Evolutionary conservation across 2,113 vertebrate species (phyloP).

Genomic region (Upupa epops): DNA sequence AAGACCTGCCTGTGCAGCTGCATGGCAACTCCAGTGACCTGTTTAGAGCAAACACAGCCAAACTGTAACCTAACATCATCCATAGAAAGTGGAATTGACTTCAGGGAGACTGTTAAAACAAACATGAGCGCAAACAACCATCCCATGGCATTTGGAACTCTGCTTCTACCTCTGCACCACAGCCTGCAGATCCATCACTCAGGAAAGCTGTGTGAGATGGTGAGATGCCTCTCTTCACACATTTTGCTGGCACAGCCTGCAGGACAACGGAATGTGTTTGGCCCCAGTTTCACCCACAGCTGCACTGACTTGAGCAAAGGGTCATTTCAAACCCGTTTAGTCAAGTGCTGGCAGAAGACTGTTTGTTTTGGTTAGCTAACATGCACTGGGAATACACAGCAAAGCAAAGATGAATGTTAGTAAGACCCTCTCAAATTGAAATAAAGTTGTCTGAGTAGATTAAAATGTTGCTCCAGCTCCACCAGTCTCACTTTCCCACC

Average conservation of each 20-base stretch:
- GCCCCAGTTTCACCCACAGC: conserved; percentile 28
- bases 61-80: background rate
- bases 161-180: background rate
- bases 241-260: conserved; percentile 6
- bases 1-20: background rate
- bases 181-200: background rate
- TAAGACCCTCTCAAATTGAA: background rate
- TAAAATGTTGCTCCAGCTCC: background rate
- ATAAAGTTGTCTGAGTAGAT: background rate
- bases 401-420: background rate
- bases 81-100: background rate
- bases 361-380: conserved; percentile 35
- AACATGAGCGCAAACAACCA: background rate
- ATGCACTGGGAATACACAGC: background rate
- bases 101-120: background rate
- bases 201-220: background rate
- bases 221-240: background rate
- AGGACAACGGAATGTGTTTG: background rate
- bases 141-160: background rate
- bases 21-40: background rate
- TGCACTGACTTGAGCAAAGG: conserved; percentile 22
- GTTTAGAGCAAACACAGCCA: background rate
- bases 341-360: conserved; percentile 18
- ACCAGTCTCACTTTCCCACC: background rate
- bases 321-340: conserved; percentile 9